Conservation (phyloP, 2,888 invertebrate genomes). For the Melinaea marsaeus region DNA sequence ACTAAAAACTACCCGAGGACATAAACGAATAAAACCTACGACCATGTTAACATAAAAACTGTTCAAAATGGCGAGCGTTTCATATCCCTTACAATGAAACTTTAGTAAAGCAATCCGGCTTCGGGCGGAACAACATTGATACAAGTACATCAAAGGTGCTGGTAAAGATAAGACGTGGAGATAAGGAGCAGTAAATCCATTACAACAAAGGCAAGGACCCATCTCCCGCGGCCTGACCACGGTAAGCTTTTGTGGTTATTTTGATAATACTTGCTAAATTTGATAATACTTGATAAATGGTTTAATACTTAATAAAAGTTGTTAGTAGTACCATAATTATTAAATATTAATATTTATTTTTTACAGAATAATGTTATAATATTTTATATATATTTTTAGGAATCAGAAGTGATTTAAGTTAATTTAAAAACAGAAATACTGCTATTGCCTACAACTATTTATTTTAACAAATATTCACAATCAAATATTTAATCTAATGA, state of each 20-base stretch:
- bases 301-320: no score
- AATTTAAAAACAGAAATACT: no score
- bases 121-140: constrained; percentile 9
- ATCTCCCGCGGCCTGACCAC: constrained; percentile 43
- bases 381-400: no score
- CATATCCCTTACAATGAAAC: constrained; percentile 2
- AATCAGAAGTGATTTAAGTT: no score
- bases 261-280: constrained; percentile 25
- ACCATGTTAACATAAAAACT: background rate
- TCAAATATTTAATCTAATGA: no score
- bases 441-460: no score
- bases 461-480: no score
- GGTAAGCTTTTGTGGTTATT: constrained; percentile 42
- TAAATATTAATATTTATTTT: background rate
- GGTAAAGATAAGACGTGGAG: constrained; percentile 45
- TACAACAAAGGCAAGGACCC: constrained; percentile 53
- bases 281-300: no score
- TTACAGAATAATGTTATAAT: background rate
- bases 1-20: no score
- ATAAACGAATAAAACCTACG: background rate
- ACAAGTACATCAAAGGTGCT: constrained; percentile 44
- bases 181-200: constrained; percentile 56
- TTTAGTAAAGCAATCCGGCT: background rate
- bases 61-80: constrained; percentile 1
- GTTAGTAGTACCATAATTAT: constrained; percentile 10